phyloP scores from a whole-genome alignment of 2,797 vertebrate species.

The Triplophysa yarkandensis region DNA sequence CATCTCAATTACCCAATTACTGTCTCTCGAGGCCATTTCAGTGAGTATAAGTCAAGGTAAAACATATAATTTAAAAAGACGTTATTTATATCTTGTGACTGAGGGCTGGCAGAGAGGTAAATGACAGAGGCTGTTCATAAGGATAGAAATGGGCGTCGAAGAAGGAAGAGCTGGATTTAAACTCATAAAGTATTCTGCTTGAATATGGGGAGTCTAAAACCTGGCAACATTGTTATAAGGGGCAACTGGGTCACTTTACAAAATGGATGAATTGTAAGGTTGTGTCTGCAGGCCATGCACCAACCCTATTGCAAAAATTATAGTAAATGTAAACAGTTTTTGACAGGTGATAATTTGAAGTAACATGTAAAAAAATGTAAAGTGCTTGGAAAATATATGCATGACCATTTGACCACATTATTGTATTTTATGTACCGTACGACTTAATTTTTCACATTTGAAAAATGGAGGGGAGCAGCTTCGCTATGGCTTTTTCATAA shows the following conservation, averaged over 20 bases:
- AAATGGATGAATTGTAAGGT: not conserved
- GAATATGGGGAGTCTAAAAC: conserved; percentile 40
- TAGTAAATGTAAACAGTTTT: no score
- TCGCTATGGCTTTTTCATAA: no score
- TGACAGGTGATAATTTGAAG: no score
- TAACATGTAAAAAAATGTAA: no score
- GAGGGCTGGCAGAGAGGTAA: conserved; percentile 48
- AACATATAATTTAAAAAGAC: conserved; percentile 59
- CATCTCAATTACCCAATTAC: conserved; percentile 46
- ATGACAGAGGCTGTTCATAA: conserved; percentile 45
- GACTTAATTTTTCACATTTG: no score
- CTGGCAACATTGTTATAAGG: not conserved
- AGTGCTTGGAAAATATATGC: no score
- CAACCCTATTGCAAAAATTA: not conserved
- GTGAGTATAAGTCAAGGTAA: conserved; percentile 31
- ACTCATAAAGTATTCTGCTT: conserved; percentile 48
- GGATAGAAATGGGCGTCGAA: conserved; percentile 9
- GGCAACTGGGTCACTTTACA: not conserved
- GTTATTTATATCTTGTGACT: conserved; percentile 39
- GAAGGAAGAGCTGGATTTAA: conserved; percentile 27
- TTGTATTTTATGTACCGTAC: no score
- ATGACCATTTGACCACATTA: no score
- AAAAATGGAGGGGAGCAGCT: no score
- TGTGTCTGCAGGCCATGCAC: not conserved
- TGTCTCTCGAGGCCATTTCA: conserved; percentile 16